Percentiles rank a stretch among this genome's conserved stretches.
phyloP scores from a whole-genome alignment of 2,797 vertebrate species.

The Sylvia borin region DNA sequence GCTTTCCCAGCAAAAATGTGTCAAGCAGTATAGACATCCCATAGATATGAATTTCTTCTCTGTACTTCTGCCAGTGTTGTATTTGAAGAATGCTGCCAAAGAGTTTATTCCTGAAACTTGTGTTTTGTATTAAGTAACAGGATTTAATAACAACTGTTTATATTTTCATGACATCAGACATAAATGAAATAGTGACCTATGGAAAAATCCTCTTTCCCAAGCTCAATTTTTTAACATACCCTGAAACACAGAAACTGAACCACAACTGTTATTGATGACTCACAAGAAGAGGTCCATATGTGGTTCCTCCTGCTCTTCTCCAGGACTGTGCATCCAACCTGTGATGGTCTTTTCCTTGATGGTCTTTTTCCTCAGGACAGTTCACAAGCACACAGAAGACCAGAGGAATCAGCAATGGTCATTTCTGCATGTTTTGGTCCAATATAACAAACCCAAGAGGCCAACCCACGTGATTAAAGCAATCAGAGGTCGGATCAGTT shows the following conservation, averaged over 20 bases:
- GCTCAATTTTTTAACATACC: not conserved
- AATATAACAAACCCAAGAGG: not conserved
- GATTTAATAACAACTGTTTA: constrained; percentile 41
- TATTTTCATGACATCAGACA: constrained; percentile 5
- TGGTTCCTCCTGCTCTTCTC: not conserved
- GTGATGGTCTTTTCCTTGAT: not conserved
- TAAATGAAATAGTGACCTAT: not conserved
- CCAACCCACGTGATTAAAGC: not conserved
- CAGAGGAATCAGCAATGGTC: not conserved
- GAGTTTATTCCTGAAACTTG: constrained; percentile 9
- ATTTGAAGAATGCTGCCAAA: constrained; percentile 74
- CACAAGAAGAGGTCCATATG: not conserved
- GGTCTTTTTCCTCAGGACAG: not conserved
- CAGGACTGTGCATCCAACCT: not conserved
- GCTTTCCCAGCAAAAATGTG: constrained; percentile 33
- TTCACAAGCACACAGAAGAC: not conserved
- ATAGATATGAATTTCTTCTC: constrained; percentile 65
- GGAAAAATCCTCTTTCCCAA: constrained; percentile 24
- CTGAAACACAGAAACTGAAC: not conserved
- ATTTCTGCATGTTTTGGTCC: not conserved
- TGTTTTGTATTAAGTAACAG: constrained; percentile 37
- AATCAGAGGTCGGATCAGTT: not conserved
- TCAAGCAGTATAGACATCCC: constrained; percentile 64
- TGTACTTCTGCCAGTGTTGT: constrained; percentile 67
- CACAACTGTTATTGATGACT: not conserved